Percentiles rank a stretch among this genome's conserved stretches.
phyloP scores from a whole-genome alignment of 2,888 invertebrate species.

The Itoplectis maculator region DNA sequence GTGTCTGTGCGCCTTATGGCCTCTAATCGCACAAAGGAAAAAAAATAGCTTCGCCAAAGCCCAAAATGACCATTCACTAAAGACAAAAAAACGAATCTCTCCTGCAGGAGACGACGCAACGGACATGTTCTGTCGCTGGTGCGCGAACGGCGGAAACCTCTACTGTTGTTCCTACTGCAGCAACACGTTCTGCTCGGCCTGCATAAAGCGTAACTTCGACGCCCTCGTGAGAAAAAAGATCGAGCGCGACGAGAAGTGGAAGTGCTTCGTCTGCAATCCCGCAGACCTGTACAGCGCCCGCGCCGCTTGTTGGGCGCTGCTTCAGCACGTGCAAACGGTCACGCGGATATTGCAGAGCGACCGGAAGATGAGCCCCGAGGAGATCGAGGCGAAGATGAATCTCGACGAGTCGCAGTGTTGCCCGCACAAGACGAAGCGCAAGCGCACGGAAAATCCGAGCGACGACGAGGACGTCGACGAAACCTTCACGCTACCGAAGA shows the following conservation, averaged over 20 bases:
- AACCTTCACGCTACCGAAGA: slow-evolving; percentile 65
- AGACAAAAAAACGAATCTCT: background rate
- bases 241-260: slow-evolving; percentile 92
- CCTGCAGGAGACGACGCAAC: slow-evolving; percentile 90
- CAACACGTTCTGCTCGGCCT: slow-evolving; percentile 87
- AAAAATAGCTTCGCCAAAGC: too few relatives aligned
- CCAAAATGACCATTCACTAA: too few relatives aligned
- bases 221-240: slow-evolving; percentile 89
- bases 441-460: slow-evolving; percentile 74
- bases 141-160: slow-evolving; percentile 92
- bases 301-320: slow-evolving; percentile 90
- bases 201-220: slow-evolving; percentile 91
- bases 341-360: slow-evolving; percentile 78
- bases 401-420: slow-evolving; percentile 81
- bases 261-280: slow-evolving; percentile 91
- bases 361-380: slow-evolving; percentile 72
- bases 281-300: slow-evolving; percentile 88
- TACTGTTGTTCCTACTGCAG: slow-evolving; percentile 91
- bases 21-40: background rate
- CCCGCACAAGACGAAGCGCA: slow-evolving; percentile 78
- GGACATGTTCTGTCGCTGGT: slow-evolving; percentile 93
- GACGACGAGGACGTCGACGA: slow-evolving; percentile 79
- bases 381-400: slow-evolving; percentile 79
- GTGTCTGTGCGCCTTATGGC: too few relatives aligned
- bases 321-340: slow-evolving; percentile 86